Evolutionary conservation across 2,113 vertebrate species (phyloP).

Genomic region (Gymnobelideus leadbeateri): DNA sequence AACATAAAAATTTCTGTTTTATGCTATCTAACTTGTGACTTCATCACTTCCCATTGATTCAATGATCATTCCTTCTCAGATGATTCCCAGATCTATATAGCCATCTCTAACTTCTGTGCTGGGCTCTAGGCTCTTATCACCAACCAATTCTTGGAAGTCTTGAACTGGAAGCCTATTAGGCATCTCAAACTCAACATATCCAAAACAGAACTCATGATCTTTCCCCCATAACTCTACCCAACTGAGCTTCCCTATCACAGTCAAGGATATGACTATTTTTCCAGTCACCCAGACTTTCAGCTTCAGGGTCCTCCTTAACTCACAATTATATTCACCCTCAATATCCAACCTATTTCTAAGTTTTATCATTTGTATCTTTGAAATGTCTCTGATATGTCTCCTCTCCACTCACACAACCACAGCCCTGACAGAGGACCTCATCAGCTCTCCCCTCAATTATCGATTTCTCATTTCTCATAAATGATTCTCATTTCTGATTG

Average conservation of each 20-base stretch:
- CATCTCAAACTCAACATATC: background rate
- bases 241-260: background rate
- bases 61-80: background rate
- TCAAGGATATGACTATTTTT: background rate
- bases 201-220: background rate
- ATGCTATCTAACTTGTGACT: background rate
- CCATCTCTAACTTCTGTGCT: background rate
- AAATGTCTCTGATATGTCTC: background rate
- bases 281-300: background rate
- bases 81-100: background rate
- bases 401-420: background rate
- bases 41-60: background rate
- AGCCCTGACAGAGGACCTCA: background rate
- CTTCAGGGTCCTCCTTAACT: background rate
- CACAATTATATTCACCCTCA: background rate
- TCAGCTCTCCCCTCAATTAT: background rate
- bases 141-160: background rate
- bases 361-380: background rate
- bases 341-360: background rate
- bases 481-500: no score
- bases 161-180: background rate
- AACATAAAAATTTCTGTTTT: background rate
- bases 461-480: no score
- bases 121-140: background rate
- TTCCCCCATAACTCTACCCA: background rate